Conservation (phyloP, 2,113 vertebrate species). For the Lasiurus cinereus region DNA sequence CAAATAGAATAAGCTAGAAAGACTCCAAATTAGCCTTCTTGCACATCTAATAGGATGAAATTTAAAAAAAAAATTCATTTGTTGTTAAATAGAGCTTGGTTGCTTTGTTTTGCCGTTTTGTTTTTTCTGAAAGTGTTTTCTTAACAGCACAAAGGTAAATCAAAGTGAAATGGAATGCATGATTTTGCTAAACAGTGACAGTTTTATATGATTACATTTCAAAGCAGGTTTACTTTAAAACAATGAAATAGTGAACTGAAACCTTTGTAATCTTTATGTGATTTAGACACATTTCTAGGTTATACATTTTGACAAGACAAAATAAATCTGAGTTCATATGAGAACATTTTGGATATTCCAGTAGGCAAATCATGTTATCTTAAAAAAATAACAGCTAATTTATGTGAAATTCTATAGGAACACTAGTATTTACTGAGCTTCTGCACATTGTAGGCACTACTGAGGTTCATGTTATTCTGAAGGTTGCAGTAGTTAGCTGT, state of each 20-base stretch:
- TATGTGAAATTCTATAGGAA: neutral
- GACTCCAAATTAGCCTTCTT: conserved; percentile 9
- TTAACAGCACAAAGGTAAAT: conserved; percentile 56
- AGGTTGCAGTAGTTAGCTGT: neutral
- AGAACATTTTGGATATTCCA: neutral
- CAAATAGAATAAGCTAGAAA: conserved; percentile 60
- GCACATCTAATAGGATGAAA: conserved; percentile 60
- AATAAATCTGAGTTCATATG: conserved; percentile 19
- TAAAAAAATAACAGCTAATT: neutral
- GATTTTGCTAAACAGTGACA: conserved; percentile 45
- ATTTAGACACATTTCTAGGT: conserved; percentile 60
- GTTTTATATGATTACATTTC: conserved; percentile 48
- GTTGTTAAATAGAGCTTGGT: conserved; percentile 39
- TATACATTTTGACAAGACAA: conserved; percentile 45
- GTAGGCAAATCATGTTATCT: neutral
- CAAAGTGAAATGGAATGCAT: conserved; percentile 9
- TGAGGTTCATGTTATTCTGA: neutral
- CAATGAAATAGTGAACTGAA: conserved; percentile 19
- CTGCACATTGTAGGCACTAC: neutral
- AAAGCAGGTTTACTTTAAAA: conserved; percentile 46
- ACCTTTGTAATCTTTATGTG: neutral
- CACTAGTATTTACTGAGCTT: neutral
- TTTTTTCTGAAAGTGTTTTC: conserved; percentile 49
- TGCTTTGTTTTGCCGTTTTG: conserved; percentile 49
- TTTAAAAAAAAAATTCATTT: conserved; percentile 15